phyloP scores from a whole-genome alignment of 2,113 vertebrate genomes.

The Arothron firmamentum region DNA sequence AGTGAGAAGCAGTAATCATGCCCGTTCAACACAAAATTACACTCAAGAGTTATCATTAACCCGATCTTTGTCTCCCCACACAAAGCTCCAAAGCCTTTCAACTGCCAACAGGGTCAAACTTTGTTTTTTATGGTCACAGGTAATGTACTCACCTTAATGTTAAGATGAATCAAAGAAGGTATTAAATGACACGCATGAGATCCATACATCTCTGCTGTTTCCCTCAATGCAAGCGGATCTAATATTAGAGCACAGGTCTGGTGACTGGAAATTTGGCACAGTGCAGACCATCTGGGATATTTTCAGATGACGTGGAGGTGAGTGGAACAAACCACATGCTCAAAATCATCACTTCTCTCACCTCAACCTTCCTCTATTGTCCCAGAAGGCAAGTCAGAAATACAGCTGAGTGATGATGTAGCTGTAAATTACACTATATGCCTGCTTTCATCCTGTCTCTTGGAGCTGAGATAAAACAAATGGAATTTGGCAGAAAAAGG shows the following conservation, averaged over 20 bases:
- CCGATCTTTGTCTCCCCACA: constrained; percentile 39
- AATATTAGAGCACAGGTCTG: constrained; percentile 60
- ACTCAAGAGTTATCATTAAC: constrained; percentile 40
- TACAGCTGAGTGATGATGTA: constrained; percentile 42
- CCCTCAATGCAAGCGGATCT: constrained; percentile 19
- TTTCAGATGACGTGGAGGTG: constrained; percentile 47
- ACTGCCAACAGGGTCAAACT: constrained; percentile 12
- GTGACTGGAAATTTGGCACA: constrained; percentile 40
- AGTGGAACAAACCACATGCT: constrained; percentile 34
- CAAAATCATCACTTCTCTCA: constrained; percentile 57
- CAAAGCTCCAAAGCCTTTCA: constrained; percentile 17
- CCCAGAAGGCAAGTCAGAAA: constrained; percentile 18
- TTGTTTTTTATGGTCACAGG: neutral
- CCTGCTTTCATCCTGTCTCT: neutral
- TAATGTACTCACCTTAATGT: neutral
- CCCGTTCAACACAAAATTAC: constrained; percentile 54
- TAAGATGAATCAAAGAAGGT: neutral
- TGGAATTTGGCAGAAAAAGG: neutral
- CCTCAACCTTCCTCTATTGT: constrained; percentile 32
- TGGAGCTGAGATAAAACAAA: neutral
- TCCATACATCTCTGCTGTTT: neutral
- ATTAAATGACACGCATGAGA: constrained; percentile 3
- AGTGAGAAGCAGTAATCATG: constrained; percentile 19
- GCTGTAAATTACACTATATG: constrained; percentile 34
- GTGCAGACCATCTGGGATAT: constrained; percentile 52